Percentiles rank a stretch among this genome's conserved stretches.
Conservation (phyloP, 2,888 invertebrate genomes). For the Aricia artaxerxes region DNA sequence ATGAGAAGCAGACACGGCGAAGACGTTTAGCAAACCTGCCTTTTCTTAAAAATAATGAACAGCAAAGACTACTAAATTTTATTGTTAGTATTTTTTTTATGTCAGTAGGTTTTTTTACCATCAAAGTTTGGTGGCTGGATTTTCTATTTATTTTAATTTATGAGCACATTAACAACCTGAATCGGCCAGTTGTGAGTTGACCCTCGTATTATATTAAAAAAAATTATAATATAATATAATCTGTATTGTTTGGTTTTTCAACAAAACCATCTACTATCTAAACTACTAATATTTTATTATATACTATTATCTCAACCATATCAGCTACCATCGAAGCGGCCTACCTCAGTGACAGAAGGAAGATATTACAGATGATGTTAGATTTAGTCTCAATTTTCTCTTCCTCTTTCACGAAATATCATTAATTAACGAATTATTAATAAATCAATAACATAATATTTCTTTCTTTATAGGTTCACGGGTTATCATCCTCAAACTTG, state of each 20-base stretch:
- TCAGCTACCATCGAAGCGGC: background rate
- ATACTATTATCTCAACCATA: background rate
- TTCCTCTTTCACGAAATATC: background rate
- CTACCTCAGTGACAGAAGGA: background rate
- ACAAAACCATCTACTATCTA: background rate
- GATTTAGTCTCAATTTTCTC: conserved; percentile 11
- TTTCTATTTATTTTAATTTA: background rate
- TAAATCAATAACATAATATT: conserved; percentile 32
- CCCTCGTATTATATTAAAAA: too few species aligned
- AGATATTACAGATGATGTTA: background rate
- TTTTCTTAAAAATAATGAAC: background rate
- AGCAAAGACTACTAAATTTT: background rate
- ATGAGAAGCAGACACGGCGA: conserved; percentile 47
- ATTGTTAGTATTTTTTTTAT: background rate
- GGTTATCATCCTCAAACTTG: conserved; percentile 33
- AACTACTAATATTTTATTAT: background rate
- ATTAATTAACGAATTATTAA: background rate
- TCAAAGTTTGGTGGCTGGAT: background rate
- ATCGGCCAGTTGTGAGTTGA: background rate
- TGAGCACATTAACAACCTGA: background rate
- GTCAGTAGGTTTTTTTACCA: background rate
- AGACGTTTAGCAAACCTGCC: conserved; percentile 34
- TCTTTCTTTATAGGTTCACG: conserved; percentile 33
- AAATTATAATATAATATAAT: too few species aligned
- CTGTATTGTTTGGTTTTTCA: background rate